phyloP scores from a whole-genome alignment of 1,140 invertebrate genomes.

The Bombus haemorrhoidalis region DNA sequence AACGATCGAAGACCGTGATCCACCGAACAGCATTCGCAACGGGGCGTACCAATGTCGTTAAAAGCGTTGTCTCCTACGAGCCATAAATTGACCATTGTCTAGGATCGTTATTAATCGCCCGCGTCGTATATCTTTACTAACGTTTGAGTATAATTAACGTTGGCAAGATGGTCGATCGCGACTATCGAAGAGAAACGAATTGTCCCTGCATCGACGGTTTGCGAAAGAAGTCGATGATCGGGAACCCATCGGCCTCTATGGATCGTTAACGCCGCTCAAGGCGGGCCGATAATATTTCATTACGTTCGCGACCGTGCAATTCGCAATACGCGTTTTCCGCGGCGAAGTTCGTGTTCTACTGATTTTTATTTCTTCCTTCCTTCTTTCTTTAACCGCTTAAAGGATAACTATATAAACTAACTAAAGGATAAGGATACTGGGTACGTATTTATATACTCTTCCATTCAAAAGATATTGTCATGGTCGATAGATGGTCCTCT shows the following conservation, averaged over 20 bases:
- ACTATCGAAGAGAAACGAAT: neutral
- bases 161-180: too few relatives aligned
- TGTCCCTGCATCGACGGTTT: neutral
- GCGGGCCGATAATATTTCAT: constrained; percentile 22
- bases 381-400: neutral
- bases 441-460: neutral
- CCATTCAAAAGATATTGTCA: neutral
- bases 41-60: neutral
- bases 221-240: constrained; percentile 5
- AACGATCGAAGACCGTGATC: neutral
- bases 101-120: neutral
- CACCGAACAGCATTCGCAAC: neutral
- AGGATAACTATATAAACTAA: too few relatives aligned
- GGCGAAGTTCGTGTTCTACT: neutral
- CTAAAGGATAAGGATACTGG: neutral
- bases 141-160: constrained; percentile 16
- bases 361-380: neutral
- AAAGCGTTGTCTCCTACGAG: neutral
- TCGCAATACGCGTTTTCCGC: neutral
- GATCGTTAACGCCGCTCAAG: constrained; percentile 3
- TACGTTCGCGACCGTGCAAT: neutral
- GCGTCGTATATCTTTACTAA: neutral
- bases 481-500: neutral
- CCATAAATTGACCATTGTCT: neutral
- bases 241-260: neutral